Base-by-base conservation (phyloP, 1,140 invertebrate genomes). In the Temnothorax nylanderi region DNA sequence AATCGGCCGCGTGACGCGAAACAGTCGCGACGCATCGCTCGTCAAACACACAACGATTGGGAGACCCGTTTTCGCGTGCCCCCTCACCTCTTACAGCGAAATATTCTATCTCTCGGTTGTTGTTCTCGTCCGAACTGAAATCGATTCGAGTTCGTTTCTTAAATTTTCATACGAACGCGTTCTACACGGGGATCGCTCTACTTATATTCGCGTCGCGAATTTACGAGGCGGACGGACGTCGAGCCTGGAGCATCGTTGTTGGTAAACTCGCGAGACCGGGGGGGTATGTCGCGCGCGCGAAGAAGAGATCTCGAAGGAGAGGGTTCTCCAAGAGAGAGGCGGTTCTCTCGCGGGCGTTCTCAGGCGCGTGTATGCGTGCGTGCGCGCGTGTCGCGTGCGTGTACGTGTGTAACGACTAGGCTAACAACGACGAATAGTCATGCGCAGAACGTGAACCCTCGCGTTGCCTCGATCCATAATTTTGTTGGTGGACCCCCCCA, bases 401-500 rank as follows among this genome's bases (percentile, higher is more conserved):
- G 1, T 26, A 26, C 26, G 26, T 1, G 26, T 26, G 26, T 26
- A 26, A 26, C 26, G 26, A 26, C 26, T 26, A 26, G 26, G 67
- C 56, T 41, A 87, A 88, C 44, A 37, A 64, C 65, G 65, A 26
- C 32, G 58, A 34, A 32, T 84, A 89, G 76, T 85, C 88, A 84
- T 88, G 90, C 90, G 90, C 90, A 91, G 85, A 26, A 69, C 85
- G 77, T 60, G 67, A 80, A 76, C 72, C 47, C 49, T 58, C 69
- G 64, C 37, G 67, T 82, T 74, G 76, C 74, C 85, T 88, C 87
- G 90, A 91, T 91, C 90, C 89, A 91, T 91, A 91, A 91, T 91
- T 91, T 91, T 88, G 90, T 91, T 91, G 90, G 87, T 90, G 89
- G 89, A 91, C 87, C 90, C 90, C 85, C 85, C 77, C 89, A 89